Percentiles rank a stretch among this genome's conserved stretches.
These are phyloP conservation scores for Loris lydekkerianus DNA, from an alignment of 2,797 vertebrate species.

Conservation along the genomic window DNA sequence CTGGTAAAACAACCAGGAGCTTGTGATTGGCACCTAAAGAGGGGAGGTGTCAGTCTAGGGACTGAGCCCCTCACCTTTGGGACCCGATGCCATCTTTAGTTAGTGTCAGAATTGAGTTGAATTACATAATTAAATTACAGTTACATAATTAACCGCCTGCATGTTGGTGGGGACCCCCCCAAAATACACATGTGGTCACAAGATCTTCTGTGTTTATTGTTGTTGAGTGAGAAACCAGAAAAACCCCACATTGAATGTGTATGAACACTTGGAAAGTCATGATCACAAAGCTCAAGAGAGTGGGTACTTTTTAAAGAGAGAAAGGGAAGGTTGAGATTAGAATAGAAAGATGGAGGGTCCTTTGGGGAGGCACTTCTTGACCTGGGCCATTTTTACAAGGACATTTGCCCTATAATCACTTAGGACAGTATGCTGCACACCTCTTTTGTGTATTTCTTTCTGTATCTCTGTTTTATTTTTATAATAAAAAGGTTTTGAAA, in stretches of 20 bases:
- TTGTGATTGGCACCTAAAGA: not conserved
- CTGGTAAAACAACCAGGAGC: too few relatives aligned
- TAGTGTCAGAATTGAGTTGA: too few relatives aligned
- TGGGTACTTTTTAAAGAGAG: not conserved
- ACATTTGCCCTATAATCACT: not conserved
- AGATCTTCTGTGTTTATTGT: too few relatives aligned
- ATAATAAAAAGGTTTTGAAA: not conserved
- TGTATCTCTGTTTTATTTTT: not conserved
- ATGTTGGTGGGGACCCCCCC: too few relatives aligned
- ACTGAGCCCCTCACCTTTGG: not conserved
- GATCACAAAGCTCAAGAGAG: not conserved
- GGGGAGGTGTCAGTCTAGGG: not conserved
- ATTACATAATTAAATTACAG: too few relatives aligned
- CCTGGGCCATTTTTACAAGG: not conserved
- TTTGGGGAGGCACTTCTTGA: accelerated
- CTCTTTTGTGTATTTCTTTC: not conserved
- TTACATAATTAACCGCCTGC: too few relatives aligned
- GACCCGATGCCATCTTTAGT: not conserved
- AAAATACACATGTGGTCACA: too few relatives aligned
- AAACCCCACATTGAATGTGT: not conserved
- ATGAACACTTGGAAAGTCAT: not conserved
- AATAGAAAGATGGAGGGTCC: too few relatives aligned
- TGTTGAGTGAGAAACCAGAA: not conserved
- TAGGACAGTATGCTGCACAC: too few relatives aligned
- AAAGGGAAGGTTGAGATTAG: accelerated